These are phyloP conservation scores for Tetragnatha versicolor DNA, from an alignment of 1,140 invertebrate genomes.

Conservation along the genomic window DNA sequence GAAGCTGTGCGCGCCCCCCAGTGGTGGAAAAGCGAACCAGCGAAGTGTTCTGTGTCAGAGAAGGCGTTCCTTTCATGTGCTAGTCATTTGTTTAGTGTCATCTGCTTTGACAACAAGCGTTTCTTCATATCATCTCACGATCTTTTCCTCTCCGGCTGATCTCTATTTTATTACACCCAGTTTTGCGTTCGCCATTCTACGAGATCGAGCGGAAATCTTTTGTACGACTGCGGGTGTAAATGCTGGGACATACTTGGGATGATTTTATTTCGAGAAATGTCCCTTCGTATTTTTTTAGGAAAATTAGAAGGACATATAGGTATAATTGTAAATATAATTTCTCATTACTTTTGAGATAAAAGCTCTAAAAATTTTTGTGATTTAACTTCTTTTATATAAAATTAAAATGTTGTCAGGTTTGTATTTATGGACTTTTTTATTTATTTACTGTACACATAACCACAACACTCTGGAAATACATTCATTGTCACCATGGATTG, in stretches of 20 bases:
- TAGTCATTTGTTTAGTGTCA: not conserved
- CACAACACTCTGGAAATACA: too few relatives aligned
- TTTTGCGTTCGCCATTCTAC: slow-evolving; percentile 17
- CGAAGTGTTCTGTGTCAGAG: too few relatives aligned
- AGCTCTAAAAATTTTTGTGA: not conserved
- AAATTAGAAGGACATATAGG: too few relatives aligned
- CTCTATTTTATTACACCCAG: slow-evolving; percentile 37
- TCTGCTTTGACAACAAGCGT: slow-evolving; percentile 14
- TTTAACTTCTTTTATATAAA: too few relatives aligned
- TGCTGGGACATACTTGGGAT: not conserved
- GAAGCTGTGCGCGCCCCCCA: too few relatives aligned
- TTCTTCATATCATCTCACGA: slow-evolving; percentile 25
- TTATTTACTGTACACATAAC: too few relatives aligned
- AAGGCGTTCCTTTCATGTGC: too few relatives aligned
- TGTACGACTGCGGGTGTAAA: not conserved
- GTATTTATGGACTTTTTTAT: too few relatives aligned
- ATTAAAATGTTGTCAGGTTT: too few relatives aligned
- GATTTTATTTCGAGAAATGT: not conserved
- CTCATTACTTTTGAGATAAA: not conserved
- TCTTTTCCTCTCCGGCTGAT: not conserved
- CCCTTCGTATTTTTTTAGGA: not conserved
- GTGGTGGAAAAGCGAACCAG: too few relatives aligned
- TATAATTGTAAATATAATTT: not conserved
- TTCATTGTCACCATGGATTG: too few relatives aligned
- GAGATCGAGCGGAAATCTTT: not conserved